A percentile compares a stretch with the other conserved stretches of the same genome.
Conservation (phyloP, 2,888 invertebrate species). For the Pecten maximus region DNA sequence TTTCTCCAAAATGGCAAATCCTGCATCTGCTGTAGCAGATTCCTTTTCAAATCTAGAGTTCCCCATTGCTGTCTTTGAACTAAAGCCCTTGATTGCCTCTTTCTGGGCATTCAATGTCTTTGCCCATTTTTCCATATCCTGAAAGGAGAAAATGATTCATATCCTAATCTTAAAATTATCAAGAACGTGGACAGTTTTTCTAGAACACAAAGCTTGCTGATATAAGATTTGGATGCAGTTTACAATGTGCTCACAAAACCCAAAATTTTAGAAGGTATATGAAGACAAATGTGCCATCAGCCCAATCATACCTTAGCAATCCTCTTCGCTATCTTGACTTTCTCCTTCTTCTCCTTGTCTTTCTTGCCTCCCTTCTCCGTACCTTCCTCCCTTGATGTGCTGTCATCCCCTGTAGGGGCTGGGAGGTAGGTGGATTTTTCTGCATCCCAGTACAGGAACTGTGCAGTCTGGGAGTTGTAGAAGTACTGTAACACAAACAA, state of each 20-base stretch:
- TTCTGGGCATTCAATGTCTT: slow-evolving; percentile 95
- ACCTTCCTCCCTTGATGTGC: slow-evolving; percentile 57
- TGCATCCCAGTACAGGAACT: slow-evolving; percentile 97
- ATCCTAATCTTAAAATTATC: not conserved
- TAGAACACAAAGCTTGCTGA: no score
- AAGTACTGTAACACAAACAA: slow-evolving; percentile 88
- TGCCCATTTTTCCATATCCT: slow-evolving; percentile 97
- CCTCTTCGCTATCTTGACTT: slow-evolving; percentile 98
- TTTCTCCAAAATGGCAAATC: slow-evolving; percentile 94
- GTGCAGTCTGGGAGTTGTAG: slow-evolving; percentile 94
- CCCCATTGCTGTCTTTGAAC: slow-evolving; percentile 58
- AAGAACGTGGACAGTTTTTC: not conserved
- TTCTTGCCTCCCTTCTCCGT: slow-evolving; percentile 67
- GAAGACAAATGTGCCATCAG: not conserved
- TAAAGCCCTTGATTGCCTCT: slow-evolving; percentile 85
- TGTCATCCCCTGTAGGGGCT: slow-evolving; percentile 64
- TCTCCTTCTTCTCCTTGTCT: slow-evolving; percentile 89
- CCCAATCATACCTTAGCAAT: slow-evolving; percentile 90
- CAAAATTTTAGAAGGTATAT: not conserved
- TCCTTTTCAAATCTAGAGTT: slow-evolving; percentile 73
- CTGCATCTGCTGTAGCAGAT: slow-evolving; percentile 94
- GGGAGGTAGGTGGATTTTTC: slow-evolving; percentile 81
- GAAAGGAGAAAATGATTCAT: slow-evolving; percentile 20
- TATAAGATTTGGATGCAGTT: no score
- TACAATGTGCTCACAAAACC: not conserved